Conservation (phyloP, 2,797 vertebrate genomes). For the Peromyscus eremicus region DNA sequence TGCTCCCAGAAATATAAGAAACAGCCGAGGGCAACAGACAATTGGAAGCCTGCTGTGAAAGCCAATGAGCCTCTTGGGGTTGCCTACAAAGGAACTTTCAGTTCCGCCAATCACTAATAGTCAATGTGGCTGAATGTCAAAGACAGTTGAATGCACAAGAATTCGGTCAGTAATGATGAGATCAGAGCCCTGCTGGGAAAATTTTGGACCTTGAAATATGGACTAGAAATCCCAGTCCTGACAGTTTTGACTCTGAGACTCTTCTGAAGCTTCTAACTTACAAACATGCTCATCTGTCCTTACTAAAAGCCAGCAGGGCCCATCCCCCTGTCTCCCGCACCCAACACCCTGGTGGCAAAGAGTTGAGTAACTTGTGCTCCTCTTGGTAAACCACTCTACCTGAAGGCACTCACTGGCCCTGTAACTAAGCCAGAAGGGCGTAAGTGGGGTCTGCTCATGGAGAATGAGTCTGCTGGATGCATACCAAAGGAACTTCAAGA, state of each 20-base stretch:
- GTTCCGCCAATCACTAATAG: neutral
- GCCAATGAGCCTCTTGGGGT: neutral
- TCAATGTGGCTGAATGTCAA: neutral
- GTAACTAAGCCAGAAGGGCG: neutral
- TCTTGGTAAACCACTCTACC: neutral
- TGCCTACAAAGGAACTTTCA: neutral
- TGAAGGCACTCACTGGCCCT: neutral
- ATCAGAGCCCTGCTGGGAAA: neutral
- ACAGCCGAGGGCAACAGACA: neutral
- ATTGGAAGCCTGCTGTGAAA: neutral
- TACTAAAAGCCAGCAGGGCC: neutral
- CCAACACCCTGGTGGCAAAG: neutral
- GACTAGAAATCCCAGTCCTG: neutral
- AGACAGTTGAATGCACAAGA: neutral
- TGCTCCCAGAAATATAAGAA: neutral
- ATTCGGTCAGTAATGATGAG: neutral
- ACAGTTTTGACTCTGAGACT: conserved; percentile 13
- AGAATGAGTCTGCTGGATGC: neutral
- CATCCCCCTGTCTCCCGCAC: neutral
- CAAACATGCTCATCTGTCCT: neutral
- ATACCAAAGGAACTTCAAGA: neutral
- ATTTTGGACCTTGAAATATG: neutral
- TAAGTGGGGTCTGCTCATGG: neutral
- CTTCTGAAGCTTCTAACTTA: neutral
- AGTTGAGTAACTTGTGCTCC: neutral